These are phyloP conservation scores for Prietella phreatophila DNA, from an alignment of 2,113 vertebrate genomes.

Conservation along the genomic window DNA sequence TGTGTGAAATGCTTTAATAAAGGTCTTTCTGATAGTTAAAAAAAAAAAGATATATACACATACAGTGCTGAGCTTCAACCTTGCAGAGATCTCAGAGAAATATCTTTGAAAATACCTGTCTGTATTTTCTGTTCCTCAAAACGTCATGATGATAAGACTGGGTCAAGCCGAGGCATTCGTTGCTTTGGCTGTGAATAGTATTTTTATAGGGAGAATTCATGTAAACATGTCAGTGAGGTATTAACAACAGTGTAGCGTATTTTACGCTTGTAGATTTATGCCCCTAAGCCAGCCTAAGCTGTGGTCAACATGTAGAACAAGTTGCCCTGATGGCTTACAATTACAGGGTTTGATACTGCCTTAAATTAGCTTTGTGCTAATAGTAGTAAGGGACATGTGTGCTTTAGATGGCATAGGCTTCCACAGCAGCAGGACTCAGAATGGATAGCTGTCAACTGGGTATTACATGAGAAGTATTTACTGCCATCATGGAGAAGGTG, in stretches of 20 bases:
- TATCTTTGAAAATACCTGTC: neutral
- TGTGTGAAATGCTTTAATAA: neutral
- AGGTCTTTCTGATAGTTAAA: neutral
- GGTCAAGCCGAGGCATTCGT: neutral
- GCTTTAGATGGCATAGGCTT: neutral
- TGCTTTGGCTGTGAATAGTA: neutral
- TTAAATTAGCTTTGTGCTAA: conserved; percentile 2
- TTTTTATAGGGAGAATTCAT: conserved; percentile 4
- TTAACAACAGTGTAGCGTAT: neutral
- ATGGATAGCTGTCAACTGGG: conserved; percentile 58
- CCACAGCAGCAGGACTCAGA: conserved; percentile 48
- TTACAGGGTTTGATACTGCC: neutral
- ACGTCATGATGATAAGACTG: neutral
- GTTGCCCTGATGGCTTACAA: neutral
- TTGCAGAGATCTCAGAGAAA: neutral
- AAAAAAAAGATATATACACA: too few relatives aligned
- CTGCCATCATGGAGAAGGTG: conserved; percentile 65
- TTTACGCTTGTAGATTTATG: neutral
- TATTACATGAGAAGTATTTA: conserved; percentile 62
- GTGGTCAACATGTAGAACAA: neutral
- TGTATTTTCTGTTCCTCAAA: neutral
- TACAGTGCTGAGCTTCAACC: neutral
- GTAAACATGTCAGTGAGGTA: conserved; percentile 15
- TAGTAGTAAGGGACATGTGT: neutral
- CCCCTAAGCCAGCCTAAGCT: neutral